Percentiles rank a stretch among this genome's conserved stretches.
These are phyloP conservation scores for Batillaria attramentaria DNA, from an alignment of 1,140 invertebrate species.

Conservation along the genomic window DNA sequence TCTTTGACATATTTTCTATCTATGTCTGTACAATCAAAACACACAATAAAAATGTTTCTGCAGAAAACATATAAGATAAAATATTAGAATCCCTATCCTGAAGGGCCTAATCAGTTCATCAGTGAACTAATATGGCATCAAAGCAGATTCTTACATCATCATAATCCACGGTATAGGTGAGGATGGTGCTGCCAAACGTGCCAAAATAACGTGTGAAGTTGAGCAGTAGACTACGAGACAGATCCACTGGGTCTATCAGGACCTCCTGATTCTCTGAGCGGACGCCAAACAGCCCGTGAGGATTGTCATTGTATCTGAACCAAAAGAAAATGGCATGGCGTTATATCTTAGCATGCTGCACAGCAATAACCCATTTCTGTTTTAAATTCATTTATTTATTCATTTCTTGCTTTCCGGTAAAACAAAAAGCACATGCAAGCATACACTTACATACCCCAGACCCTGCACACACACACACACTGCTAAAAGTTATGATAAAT, in stretches of 20 bases:
- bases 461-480: no score
- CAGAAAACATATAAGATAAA: background rate
- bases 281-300: conserved; percentile 67
- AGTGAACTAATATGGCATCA: no score
- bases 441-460: no score
- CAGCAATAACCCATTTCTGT: no score
- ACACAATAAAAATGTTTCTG: no score
- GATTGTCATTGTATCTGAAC: conserved; percentile 66
- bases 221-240: conserved; percentile 53
- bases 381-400: no score
- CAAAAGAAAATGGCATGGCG: background rate
- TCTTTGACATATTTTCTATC: no score
- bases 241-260: conserved; percentile 52
- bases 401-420: no score
- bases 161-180: conserved; percentile 60
- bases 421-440: no score
- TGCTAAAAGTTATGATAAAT: no score
- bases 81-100: background rate
- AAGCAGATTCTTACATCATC: conserved; percentile 55
- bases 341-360: no score
- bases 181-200: conserved; percentile 58
- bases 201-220: conserved; percentile 65
- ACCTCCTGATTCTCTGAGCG: conserved; percentile 52
- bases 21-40: no score
- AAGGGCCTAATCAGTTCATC: background rate